phyloP scores from a whole-genome alignment of 1,140 invertebrate species.

The Physella acuta region DNA sequence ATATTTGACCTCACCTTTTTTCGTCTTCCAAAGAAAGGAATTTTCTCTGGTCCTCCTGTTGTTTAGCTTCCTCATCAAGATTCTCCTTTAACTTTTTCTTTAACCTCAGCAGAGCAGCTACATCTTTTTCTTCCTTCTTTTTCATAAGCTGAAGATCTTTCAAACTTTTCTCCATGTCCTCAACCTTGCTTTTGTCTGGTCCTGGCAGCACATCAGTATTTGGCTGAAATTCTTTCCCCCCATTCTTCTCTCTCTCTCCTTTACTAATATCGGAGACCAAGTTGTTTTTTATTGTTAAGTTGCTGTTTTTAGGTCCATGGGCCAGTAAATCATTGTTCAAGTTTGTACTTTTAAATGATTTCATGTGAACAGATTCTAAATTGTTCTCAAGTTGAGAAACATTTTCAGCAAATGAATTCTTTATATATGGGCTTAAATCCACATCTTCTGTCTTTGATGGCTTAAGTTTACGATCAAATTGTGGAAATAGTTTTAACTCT shows the following conservation, averaged over 20 bases:
- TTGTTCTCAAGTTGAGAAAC: too few relatives aligned
- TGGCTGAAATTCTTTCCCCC: background rate
- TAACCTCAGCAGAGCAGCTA: conserved; percentile 51
- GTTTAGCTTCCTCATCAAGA: conserved; percentile 48
- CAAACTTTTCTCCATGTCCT: conserved; percentile 59
- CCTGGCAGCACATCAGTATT: background rate
- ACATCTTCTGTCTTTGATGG: conserved; percentile 22
- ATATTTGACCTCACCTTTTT: too few relatives aligned
- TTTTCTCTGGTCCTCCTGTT: conserved; percentile 21
- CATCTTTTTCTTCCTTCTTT: conserved; percentile 57
- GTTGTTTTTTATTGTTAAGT: conserved; percentile 13
- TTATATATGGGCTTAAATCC: conserved; percentile 1
- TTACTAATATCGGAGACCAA: background rate
- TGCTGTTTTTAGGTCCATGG: background rate
- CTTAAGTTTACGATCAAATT: conserved; percentile 44
- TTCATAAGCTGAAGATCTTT: conserved; percentile 65
- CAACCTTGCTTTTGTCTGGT: conserved; percentile 37
- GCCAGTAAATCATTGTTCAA: background rate
- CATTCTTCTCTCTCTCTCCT: background rate
- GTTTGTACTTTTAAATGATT: background rate
- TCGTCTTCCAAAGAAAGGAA: conserved; percentile 31
- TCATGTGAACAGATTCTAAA: background rate
- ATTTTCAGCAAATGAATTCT: too few relatives aligned
- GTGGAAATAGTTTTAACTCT: conserved; percentile 23
- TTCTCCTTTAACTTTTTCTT: conserved; percentile 42